A percentile compares a stretch with the other conserved stretches of the same genome.
phyloP scores from a whole-genome alignment of 2,113 vertebrate genomes.

The Urocynchramus pylzowi region DNA sequence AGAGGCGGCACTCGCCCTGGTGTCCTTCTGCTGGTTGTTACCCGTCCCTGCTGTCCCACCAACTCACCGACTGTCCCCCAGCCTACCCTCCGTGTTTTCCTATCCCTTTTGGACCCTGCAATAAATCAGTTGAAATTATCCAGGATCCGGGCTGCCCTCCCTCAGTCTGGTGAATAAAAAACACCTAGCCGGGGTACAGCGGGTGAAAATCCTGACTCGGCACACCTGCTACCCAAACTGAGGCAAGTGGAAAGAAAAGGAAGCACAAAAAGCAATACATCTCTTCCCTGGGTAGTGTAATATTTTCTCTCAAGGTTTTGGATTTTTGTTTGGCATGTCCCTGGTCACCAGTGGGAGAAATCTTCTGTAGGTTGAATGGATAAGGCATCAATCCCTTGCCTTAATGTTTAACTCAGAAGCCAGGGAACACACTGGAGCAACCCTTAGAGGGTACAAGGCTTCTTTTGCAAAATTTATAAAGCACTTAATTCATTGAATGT shows the following conservation, averaged over 20 bases:
- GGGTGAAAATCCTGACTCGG: no score
- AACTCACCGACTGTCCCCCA: no score
- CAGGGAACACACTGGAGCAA: neutral
- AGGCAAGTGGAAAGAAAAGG: neutral
- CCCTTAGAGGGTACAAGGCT: rapidly evolving
- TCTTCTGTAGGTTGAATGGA: neutral
- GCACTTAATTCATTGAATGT: neutral
- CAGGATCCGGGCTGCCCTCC: no score
- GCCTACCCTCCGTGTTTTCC: no score
- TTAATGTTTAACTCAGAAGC: neutral
- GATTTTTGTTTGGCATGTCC: neutral
- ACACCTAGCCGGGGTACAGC: no score
- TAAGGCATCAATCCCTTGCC: neutral
- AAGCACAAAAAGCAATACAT: neutral
- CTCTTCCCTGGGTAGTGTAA: neutral
- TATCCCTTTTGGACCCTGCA: no score
- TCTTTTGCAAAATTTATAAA: neutral
- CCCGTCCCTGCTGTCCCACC: no score
- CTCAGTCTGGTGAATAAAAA: no score
- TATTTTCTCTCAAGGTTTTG: neutral
- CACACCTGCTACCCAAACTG: neutral
- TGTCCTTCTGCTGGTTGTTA: no score
- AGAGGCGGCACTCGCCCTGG: no score
- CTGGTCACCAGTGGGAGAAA: neutral
- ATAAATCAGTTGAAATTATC: no score